Evolutionary conservation across 1,140 invertebrate genomes (phyloP), one percentile per base, ranked within the genome.

Genomic region (Agrilus planipennis): DNA sequence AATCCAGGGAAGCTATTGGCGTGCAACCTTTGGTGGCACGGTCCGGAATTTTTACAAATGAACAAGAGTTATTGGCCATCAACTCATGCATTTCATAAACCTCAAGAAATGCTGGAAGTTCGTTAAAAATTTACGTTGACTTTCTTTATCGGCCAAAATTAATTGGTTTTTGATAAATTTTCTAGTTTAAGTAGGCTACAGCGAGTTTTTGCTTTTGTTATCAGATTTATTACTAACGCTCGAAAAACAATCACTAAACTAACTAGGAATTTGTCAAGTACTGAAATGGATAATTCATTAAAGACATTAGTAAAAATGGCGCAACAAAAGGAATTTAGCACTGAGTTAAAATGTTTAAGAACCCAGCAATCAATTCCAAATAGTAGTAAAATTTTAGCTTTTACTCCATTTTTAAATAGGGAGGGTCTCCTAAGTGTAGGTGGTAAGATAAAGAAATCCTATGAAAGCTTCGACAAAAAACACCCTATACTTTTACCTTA

Each of bases 401-500:
- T 55, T 17, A 45, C 27, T 37, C 46, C 51, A 12, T 49, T 53
- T 34, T 3, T 49, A 15, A 49, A 49, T 38, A 27, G 32, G 54
- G 34, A 16, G 50, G 46, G 38, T 4, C 4, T 60, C 3, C 21
- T 55, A 2, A 27, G 49, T 19, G 53, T 54, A 9, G 49, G 49
- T 29, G 51, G 53, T 39, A 39, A 47, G 32, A 39, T 58, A 22
- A 4, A 34, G 6, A 44, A 50, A 14, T 35, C 45, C 21, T 5
- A 23, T 16, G 14, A 52, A 5, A 6, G 16, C 12, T 50, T 22
- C 36, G 39, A 47, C 9, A 25, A 44, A 11, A 53, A 48, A 36
- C 45, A 46, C 40, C 51, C 42, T 16, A 41, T 52, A 9, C 47
- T 60, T 21, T 40, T 60, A n/a, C 42, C 50, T 2, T 28, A 29